phyloP scores from a whole-genome alignment of 2,113 vertebrate species.

The Eclectus roratus region DNA sequence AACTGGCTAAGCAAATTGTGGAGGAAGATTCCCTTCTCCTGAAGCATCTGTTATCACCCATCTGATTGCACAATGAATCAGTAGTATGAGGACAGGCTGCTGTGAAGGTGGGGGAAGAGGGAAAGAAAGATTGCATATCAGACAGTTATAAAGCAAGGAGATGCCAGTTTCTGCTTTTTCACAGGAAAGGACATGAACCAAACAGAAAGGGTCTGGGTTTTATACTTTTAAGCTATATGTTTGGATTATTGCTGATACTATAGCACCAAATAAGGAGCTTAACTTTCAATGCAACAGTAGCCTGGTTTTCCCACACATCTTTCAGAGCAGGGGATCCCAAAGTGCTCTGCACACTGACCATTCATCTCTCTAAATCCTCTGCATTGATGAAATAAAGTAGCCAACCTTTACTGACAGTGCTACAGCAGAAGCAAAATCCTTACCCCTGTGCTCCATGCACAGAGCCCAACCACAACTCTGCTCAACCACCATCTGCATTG shows the following conservation, averaged over 20 bases:
- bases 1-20: conserved; percentile 65
- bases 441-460: neutral
- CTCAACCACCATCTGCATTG: neutral
- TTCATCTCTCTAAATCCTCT: neutral
- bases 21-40: conserved; percentile 64
- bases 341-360: neutral
- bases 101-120: conserved; percentile 41
- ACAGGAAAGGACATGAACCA: neutral
- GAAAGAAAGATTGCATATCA: conserved; percentile 17
- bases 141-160: neutral
- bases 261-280: neutral
- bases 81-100: conserved; percentile 56
- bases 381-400: neutral
- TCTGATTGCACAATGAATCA: conserved; percentile 66
- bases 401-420: neutral
- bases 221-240: neutral
- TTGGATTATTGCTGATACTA: neutral
- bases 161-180: neutral
- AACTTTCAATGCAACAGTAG: neutral
- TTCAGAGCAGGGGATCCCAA: neutral
- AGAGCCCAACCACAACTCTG: neutral
- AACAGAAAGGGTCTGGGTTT: neutral
- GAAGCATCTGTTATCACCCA: conserved; percentile 63
- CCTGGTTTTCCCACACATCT: neutral
- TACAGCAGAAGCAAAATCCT: neutral